These are phyloP conservation scores for Eupeodes corollae DNA, from an alignment of 1,140 invertebrate genomes.

Conservation along the genomic window DNA sequence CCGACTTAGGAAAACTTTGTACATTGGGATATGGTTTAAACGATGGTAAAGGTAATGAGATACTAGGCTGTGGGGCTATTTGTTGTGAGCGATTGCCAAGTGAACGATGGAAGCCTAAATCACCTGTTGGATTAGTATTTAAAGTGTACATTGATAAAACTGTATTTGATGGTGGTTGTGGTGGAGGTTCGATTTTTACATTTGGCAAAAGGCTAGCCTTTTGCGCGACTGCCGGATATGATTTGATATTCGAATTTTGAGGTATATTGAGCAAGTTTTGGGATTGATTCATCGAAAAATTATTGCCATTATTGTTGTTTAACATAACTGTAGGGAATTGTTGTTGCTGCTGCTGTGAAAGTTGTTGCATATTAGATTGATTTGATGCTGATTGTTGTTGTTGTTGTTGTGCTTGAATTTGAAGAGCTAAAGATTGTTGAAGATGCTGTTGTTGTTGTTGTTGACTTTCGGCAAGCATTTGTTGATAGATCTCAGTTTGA, in stretches of 20 bases:
- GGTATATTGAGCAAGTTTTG: conserved; percentile 2
- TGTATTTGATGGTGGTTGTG: background rate
- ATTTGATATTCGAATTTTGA: background rate
- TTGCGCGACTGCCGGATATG: conserved; percentile 1
- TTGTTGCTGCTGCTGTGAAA: conserved; percentile 15
- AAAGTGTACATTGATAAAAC: too few species aligned
- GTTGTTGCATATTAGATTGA: conserved; percentile 7
- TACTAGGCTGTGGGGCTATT: background rate
- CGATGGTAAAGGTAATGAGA: background rate
- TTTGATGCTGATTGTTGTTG: conserved; percentile 8
- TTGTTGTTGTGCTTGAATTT: conserved; percentile 4
- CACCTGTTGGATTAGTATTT: background rate
- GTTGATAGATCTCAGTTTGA: conserved; percentile 34
- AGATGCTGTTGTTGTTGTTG: conserved; percentile 20
- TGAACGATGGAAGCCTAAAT: background rate
- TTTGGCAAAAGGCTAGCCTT: conserved; percentile 15
- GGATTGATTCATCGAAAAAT: background rate
- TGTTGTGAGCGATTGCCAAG: background rate
- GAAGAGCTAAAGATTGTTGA: conserved; percentile 3
- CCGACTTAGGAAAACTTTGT: conserved; percentile 28
- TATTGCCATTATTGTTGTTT: conserved; percentile 14
- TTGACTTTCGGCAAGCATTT: conserved; percentile 34
- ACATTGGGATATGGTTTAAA: conserved; percentile 30
- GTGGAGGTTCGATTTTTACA: conserved; percentile 26
- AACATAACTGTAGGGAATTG: background rate